These are phyloP conservation scores for Leptinotarsa haldemani DNA, from an alignment of 2,888 invertebrate genomes.

Conservation along the genomic window DNA sequence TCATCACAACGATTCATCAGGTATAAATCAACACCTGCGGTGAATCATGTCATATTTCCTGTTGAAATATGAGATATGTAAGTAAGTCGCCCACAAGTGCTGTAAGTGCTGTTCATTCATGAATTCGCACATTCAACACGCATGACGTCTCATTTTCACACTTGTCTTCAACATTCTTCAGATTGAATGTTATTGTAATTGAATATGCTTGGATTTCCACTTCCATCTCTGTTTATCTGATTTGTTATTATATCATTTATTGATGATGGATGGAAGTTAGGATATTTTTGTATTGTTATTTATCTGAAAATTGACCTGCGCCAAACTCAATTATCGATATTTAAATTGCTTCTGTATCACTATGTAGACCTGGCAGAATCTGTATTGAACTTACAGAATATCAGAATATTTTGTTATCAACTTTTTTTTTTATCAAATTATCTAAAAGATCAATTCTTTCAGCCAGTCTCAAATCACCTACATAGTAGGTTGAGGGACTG, in stretches of 20 bases:
- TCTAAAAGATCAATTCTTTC: too few species aligned
- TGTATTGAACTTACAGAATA: too few species aligned
- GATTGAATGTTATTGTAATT: not conserved
- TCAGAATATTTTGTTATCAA: too few species aligned
- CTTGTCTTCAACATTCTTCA: conserved; percentile 13
- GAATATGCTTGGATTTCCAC: not conserved
- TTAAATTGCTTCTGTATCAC: too few species aligned
- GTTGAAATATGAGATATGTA: conserved; percentile 25
- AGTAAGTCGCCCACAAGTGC: conserved; percentile 21
- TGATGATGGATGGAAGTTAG: not conserved
- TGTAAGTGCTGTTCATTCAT: conserved; percentile 23
- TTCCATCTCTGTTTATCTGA: not conserved
- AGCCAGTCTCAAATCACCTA: too few species aligned
- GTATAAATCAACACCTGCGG: conserved; percentile 21
- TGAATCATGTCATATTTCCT: conserved; percentile 25
- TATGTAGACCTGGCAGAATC: too few species aligned
- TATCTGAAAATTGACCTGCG: too few species aligned
- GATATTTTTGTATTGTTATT: too few species aligned
- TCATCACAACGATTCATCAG: not conserved
- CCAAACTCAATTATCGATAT: too few species aligned
- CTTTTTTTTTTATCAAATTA: too few species aligned
- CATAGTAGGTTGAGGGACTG: too few species aligned
- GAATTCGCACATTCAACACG: conserved; percentile 24
- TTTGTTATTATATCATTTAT: not conserved
- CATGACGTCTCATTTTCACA: conserved; percentile 17